Evolutionary conservation across 2,113 vertebrate genomes (phyloP).

Genomic region (Guaruba guarouba): DNA sequence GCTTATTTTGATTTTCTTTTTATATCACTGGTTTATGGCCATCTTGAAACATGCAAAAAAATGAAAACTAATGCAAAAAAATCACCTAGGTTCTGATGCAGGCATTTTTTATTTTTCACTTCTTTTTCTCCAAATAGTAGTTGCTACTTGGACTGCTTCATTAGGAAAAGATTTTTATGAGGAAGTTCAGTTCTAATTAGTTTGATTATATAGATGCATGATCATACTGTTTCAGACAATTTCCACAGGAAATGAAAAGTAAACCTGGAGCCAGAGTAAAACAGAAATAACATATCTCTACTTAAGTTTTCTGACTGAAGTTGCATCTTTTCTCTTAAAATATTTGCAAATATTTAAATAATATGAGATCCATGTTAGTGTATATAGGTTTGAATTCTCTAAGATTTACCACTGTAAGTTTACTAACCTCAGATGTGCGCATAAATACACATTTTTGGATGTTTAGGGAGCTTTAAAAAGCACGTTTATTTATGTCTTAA

Average conservation of each 20-base stretch:
- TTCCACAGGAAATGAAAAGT: not conserved
- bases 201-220: not conserved
- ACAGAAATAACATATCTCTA: not conserved
- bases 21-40: not conserved
- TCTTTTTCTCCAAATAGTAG: not conserved
- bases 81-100: not conserved
- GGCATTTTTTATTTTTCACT: not conserved
- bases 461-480: not conserved
- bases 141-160: not conserved
- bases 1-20: not conserved
- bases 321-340: not conserved
- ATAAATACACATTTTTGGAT: not conserved
- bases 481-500: not conserved
- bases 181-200: not conserved
- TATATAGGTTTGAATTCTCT: not conserved
- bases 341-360: not conserved
- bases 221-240: not conserved
- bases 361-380: not conserved
- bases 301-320: not conserved
- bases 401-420: not conserved
- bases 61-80: not conserved
- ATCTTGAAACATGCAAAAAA: not conserved
- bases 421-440: fast-evolving
- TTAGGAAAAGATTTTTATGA: not conserved
- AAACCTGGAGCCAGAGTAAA: not conserved